phyloP scores from a whole-genome alignment of 2,888 invertebrate genomes.

The Agonopterix alstromeriana region DNA sequence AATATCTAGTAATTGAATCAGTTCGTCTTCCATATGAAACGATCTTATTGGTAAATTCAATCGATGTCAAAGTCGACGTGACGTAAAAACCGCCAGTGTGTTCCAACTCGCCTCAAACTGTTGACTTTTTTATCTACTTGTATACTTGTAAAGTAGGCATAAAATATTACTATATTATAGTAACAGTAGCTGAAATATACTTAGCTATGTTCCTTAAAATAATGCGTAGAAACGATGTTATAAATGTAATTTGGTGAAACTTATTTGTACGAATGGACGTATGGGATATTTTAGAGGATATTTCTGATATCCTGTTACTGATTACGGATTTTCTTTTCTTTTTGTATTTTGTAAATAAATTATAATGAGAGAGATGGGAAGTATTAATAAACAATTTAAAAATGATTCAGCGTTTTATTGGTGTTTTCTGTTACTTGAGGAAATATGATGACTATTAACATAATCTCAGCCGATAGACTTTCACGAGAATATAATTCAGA shows the following conservation, averaged over 20 bases:
- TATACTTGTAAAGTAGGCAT: conserved; percentile 63
- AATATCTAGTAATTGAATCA: too few species aligned
- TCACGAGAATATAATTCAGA: too few species aligned
- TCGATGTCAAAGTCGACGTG: too few species aligned
- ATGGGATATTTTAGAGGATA: conserved; percentile 7
- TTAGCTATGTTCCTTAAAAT: conserved; percentile 61
- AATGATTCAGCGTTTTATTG: conserved; percentile 5
- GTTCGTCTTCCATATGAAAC: too few species aligned
- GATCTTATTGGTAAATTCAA: too few species aligned
- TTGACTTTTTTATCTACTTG: conserved; percentile 51
- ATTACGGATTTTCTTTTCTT: conserved; percentile 21
- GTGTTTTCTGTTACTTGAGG: neutral
- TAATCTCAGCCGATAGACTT: too few species aligned
- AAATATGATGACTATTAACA: too few species aligned
- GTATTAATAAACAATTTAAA: conserved; percentile 65
- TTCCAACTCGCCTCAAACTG: conserved; percentile 31
- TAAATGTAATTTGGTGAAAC: conserved; percentile 41
- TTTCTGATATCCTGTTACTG: conserved; percentile 15
- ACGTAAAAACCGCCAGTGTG: conserved; percentile 20
- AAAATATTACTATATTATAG: conserved; percentile 43
- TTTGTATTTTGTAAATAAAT: conserved; percentile 71
- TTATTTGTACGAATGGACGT: conserved; percentile 37
- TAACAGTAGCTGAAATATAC: conserved; percentile 58
- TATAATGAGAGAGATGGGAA: conserved; percentile 51
- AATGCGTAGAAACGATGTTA: conserved; percentile 50